Evolutionary conservation across 2,113 vertebrate genomes (phyloP), one percentile per base, ranked within the genome.

Genomic region (Nothoprocta pentlandii): DNA sequence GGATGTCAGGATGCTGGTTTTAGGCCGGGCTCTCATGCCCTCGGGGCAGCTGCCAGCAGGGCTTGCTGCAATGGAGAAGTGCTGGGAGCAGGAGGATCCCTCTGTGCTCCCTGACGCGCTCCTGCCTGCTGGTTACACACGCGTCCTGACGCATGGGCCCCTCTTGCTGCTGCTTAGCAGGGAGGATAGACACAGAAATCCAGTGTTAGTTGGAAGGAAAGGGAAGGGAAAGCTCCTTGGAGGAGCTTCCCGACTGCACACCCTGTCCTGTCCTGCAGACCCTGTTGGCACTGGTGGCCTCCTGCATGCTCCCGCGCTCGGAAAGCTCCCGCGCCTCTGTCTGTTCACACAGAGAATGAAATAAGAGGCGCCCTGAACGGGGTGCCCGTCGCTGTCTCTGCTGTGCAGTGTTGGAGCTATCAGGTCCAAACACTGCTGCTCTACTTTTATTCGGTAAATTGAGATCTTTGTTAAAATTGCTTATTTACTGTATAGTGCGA

Each of bases 331-430:
- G 21, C 91, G 42, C 83, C 51, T 23, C 67, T 64, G 58, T 63
- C 14, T 36, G 56, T 77, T 93, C 87, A 85, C 42, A 49, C 90
- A 91, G 70, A 46, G 49, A 22, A 22, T 49, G 22, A 49, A 82
- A 73, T 85, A 78, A 87, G 94, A 93, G 85, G 30, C 84, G 74
- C 59, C 73, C 78, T 9, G 81, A 44, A 89, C 56, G 75, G 66
- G 87, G 87, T 87, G 92, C 92, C 78, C 95, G 87, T 91, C 81
- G 85, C 81, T 96, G 83, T 34, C 92, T 85, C 84, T 92, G 10
- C 86, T 34, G 54, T 19, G 41, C 58, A 93, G 91, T 79, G 56
- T 80, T 94, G 92, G 94, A 92, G 92, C 84, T 89, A 74, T 82
- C 77, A 26, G 89, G 83, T 53, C 94, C 51, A 81, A 93, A 87